Evolutionary conservation across 1,140 invertebrate genomes (phyloP), one percentile per base, ranked within the genome.

Genomic region (Brachionus angularis): DNA sequence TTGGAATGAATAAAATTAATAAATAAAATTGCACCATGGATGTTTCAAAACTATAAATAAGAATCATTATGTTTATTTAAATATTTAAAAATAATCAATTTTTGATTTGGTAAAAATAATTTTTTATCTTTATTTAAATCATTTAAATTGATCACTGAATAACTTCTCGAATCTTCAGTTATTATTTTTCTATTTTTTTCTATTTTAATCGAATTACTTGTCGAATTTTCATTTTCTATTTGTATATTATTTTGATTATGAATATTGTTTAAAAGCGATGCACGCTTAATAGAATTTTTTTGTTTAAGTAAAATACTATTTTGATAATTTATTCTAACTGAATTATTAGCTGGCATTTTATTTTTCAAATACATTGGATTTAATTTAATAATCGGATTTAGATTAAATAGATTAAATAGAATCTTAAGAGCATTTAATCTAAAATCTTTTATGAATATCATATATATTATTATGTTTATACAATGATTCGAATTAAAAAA

Each of bases 401-500:
- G 25, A 67, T 67, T 67, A 29, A 50, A 67, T 8, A 67, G 8
- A 36, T 67, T 67, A 31, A 47, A 50, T 29, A 67, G 47, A 25
- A 36, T 31, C 18, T 50, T 46, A 46, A 67, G 18, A 12, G 31
- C 27, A 36, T 27, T 67, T 5, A 67, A 42, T 3, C 62, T 39
- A 67, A 67, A 67, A 33, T 46, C 42, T 34, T 42, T 39, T 34
- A 47, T 46, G 47, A 67, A 67, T 12, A 67, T 21, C 42, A 67
- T 31, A 16, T 67, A 67, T 12, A 67, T 67, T 47, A 50, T 50
- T 1, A 67, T 47, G 16, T 67, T 67, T 10, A 67, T 67, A 12
- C 42, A 46, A 50, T 67, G 62, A 50, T 67, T 67, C 3, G 62
- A 67, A 33, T 67, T 67, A 25, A 67, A 67, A 34, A 67, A 67